phyloP scores from a whole-genome alignment of 2,113 vertebrate species.

The Melierax canorus region DNA sequence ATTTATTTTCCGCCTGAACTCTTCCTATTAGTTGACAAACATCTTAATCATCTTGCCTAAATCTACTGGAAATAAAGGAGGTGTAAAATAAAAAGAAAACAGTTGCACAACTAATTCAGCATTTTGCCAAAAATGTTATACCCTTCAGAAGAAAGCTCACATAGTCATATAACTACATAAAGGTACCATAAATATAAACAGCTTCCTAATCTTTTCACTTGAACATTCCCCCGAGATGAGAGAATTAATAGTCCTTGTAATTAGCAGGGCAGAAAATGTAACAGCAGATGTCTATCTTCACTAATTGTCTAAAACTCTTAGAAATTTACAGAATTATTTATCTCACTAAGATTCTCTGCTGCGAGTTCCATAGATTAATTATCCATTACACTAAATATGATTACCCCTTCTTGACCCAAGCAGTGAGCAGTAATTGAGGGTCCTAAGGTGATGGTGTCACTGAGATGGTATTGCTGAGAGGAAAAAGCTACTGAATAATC shows the following conservation, averaged over 20 bases:
- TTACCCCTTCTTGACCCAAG: background rate
- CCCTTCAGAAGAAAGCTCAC: background rate
- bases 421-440: background rate
- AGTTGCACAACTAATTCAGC: background rate
- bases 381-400: background rate
- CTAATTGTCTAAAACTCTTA: background rate
- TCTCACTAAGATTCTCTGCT: background rate
- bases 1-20: background rate
- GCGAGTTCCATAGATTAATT: background rate
- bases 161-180: background rate
- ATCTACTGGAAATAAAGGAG: background rate
- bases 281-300: background rate
- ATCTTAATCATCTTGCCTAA: background rate
- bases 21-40: background rate
- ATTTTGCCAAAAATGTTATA: background rate
- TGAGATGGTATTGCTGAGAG: background rate
- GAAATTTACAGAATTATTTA: background rate
- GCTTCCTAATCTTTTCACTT: background rate
- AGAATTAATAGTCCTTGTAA: conserved; percentile 11
- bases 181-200: background rate
- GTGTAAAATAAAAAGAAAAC: background rate
- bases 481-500: background rate
- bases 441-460: background rate
- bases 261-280: conserved; percentile 1
- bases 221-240: background rate